Conservation (phyloP, 2,113 vertebrate genomes). For the Silurus glanis region DNA sequence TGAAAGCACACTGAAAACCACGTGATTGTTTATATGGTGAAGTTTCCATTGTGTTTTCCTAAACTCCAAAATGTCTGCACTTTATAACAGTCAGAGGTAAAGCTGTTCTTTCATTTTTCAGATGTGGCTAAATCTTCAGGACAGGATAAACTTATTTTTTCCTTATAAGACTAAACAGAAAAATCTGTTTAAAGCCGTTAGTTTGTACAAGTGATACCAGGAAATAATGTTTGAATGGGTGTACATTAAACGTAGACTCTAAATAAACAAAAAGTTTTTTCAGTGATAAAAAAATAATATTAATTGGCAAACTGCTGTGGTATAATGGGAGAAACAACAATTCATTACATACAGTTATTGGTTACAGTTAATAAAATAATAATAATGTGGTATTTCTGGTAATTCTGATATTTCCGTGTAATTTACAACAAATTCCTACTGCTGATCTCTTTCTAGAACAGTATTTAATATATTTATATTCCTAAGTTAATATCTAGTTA, state of each 20-base stretch:
- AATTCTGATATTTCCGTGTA: neutral
- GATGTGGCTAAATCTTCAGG: neutral
- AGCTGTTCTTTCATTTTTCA: neutral
- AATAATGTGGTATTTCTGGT: neutral
- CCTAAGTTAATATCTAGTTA: neutral
- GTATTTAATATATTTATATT: neutral
- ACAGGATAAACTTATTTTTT: neutral
- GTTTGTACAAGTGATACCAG: too few species aligned
- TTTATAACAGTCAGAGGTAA: neutral
- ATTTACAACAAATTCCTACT: neutral
- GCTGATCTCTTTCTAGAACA: neutral
- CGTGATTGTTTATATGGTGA: neutral
- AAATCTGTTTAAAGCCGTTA: neutral
- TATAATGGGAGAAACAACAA: neutral
- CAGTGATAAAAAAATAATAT: too few species aligned
- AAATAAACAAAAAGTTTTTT: too few species aligned
- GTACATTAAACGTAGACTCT: too few species aligned
- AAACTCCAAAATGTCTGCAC: neutral
- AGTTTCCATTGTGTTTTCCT: neutral
- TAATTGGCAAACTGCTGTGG: neutral
- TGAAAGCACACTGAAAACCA: too few species aligned
- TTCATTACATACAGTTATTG: neutral
- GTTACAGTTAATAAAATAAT: neutral
- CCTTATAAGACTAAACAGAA: neutral
- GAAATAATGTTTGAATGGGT: too few species aligned